These are phyloP conservation scores for Varecia variegata DNA, from an alignment of 2,797 vertebrate species.

Conservation along the genomic window DNA sequence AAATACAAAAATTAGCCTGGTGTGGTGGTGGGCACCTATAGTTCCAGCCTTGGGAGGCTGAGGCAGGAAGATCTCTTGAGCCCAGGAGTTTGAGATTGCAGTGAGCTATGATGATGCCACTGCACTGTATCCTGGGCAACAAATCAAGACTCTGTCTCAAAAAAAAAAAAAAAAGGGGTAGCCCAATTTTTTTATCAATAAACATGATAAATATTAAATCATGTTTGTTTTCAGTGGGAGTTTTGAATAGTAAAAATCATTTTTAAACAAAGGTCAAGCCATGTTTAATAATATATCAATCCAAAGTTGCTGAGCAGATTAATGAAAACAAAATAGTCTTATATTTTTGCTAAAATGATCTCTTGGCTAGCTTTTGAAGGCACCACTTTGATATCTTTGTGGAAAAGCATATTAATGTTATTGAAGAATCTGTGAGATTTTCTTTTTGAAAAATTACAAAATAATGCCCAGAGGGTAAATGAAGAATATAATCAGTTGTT, in stretches of 20 bases:
- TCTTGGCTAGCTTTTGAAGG: not conserved
- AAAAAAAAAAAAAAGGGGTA: not conserved
- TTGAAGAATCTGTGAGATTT: slow-evolving; percentile 5
- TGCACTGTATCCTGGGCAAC: not conserved
- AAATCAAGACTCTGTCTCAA: not conserved
- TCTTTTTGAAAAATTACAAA: slow-evolving; percentile 1
- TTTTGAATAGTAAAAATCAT: slow-evolving; percentile 39
- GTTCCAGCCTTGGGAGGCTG: not conserved
- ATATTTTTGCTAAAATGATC: not conserved
- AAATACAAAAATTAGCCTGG: not conserved
- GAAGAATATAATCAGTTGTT: not conserved
- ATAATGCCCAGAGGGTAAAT: not conserved
- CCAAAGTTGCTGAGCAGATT: not conserved
- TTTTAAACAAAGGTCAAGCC: slow-evolving; percentile 11
- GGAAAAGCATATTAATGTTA: slow-evolving; percentile 1
- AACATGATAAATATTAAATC: not conserved
- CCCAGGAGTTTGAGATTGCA: not conserved
- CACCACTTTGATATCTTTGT: slow-evolving; percentile 12
- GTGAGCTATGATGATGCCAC: not conserved
- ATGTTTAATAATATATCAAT: not conserved
- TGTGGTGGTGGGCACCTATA: not conserved
- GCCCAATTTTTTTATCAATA: not conserved
- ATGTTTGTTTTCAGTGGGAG: not conserved
- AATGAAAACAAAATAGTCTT: slow-evolving; percentile 17
- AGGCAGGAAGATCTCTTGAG: not conserved